Base-by-base conservation (phyloP, 1,140 invertebrate species). In the Tetramorium simillimum region DNA sequence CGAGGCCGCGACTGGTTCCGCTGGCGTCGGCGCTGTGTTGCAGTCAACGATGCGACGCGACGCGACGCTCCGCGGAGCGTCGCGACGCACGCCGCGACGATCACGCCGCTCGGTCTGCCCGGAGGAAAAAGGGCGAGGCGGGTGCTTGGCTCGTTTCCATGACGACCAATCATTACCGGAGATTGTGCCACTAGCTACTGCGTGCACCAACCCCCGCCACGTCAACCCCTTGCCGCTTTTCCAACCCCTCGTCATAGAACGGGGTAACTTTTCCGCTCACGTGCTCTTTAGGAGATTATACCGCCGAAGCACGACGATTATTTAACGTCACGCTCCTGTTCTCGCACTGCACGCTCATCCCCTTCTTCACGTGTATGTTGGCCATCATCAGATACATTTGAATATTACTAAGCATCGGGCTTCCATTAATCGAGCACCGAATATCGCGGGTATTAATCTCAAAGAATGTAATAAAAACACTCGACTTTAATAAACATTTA, bases 91-190 rank as follows among this genome's bases (percentile, higher is more conserved):
- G 58, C 56, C 24, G 2, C 75, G 75, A 65, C 72, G 43, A 49
- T 65, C 65, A 69, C 86, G 82, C 85, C 87, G 40, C 28, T 81
- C 51, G 82, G 65, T 86, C 75, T 76, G 60, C 75, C 78, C 80
- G 53, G 78, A 88, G 77, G 86, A 76, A 87, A 89, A 86, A 84
- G 91, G 88, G 85, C 85, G 84, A 86, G 90, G 90, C 88, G 86
- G 51, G 37, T 53, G 49, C 56, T 67, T 62, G 56, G 77, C 77
- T 73, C 51, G 86, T 91, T 82, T 76, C 91, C 89, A 92, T 91
- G 91, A 85, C 86, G 70, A 92, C 89, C 89, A 86, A 92, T 92
- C 91, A 92, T 92, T 90, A 88, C 90, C 82, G 89, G 87, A 92
- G 90, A 91, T 90, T 89, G 87, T 86, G 73, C 78, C 49, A 76